These are phyloP conservation scores for Mesitornis unicolor DNA, from an alignment of 2,113 vertebrate species.

Conservation along the genomic window DNA sequence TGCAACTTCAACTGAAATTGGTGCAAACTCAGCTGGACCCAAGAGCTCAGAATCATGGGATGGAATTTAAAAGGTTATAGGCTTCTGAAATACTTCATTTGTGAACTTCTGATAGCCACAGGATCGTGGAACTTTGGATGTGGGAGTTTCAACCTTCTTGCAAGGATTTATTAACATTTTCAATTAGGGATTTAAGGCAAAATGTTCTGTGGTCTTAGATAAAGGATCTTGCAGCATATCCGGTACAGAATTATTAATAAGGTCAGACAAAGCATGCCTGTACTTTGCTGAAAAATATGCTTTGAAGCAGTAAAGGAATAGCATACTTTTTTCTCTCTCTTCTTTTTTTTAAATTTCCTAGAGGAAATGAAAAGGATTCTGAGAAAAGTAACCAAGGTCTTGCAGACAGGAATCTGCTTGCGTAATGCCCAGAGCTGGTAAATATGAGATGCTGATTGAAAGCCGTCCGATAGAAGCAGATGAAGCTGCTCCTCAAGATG, in stretches of 20 bases:
- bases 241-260: constrained; percentile 31
- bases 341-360: constrained; percentile 60
- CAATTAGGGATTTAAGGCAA: background rate
- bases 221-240: constrained; percentile 33
- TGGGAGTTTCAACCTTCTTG: background rate
- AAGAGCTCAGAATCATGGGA: background rate
- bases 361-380: constrained; percentile 76
- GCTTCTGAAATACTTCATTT: background rate
- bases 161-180: constrained; percentile 2
- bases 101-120: background rate
- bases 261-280: constrained; percentile 25
- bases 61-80: background rate
- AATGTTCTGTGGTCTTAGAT: background rate
- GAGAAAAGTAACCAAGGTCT: constrained; percentile 4
- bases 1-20: background rate
- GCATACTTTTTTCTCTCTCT: constrained; percentile 25
- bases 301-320: constrained; percentile 56
- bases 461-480: background rate
- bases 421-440: constrained; percentile 30
- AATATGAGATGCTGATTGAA: constrained; percentile 10
- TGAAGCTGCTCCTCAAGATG: background rate
- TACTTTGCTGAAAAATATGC: constrained; percentile 37
- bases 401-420: constrained; percentile 52
- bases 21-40: background rate
- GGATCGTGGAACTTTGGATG: background rate